Percentiles rank a stretch among this genome's conserved stretches.
These are phyloP conservation scores for Sebastes taczanowskii DNA, from an alignment of 2,797 vertebrate genomes.

Conservation along the genomic window DNA sequence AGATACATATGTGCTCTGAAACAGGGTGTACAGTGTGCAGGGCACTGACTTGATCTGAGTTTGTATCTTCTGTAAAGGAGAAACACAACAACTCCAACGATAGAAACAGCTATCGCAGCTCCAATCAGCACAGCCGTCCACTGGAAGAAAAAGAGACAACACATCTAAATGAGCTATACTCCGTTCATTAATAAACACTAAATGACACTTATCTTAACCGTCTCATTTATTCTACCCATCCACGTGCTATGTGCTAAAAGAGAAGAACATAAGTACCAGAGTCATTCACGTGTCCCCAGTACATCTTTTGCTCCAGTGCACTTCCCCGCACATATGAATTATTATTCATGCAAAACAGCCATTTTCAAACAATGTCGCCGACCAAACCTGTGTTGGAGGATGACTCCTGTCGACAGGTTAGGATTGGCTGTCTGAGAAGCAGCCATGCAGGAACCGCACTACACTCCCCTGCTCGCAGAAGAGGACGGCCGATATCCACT, in stretches of 20 bases:
- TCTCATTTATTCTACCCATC: background rate
- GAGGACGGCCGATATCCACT: too few relatives aligned
- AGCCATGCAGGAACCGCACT: too few relatives aligned
- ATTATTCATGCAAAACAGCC: too few relatives aligned
- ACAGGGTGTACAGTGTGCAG: background rate
- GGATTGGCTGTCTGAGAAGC: too few relatives aligned
- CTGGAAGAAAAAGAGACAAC: slow-evolving; percentile 69
- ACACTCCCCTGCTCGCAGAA: too few relatives aligned
- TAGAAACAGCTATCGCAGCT: slow-evolving; percentile 73
- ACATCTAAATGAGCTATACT: background rate
- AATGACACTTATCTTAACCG: background rate
- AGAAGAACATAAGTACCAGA: background rate
- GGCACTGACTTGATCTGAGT: slow-evolving; percentile 83
- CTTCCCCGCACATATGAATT: background rate
- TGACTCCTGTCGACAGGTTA: too few relatives aligned
- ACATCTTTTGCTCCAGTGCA: background rate
- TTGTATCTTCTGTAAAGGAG: slow-evolving; percentile 85
- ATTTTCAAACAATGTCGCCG: too few relatives aligned
- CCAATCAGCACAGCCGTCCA: slow-evolving; percentile 86
- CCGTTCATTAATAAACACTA: background rate
- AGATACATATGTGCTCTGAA: background rate
- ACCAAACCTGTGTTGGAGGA: too few relatives aligned
- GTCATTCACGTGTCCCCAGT: background rate
- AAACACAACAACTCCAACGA: slow-evolving; percentile 82
- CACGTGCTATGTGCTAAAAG: background rate